phyloP scores from a whole-genome alignment of 1,140 invertebrate genomes.

The Orchesella cincta region DNA sequence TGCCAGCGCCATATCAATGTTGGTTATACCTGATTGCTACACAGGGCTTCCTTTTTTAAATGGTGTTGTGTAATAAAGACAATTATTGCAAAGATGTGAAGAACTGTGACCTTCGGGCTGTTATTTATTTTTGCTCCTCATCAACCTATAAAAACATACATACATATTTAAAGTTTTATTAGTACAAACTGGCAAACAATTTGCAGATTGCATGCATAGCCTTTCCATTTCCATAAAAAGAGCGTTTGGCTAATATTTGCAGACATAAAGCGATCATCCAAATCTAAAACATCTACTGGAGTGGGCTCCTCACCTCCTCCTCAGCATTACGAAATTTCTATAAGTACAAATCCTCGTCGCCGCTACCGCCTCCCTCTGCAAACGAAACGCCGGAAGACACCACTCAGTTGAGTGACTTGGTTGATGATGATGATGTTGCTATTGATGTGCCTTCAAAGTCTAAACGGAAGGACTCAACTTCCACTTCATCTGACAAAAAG shows the following conservation, averaged over 20 bases:
- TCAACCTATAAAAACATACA: neutral
- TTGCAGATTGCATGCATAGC: too few species aligned
- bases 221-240: neutral
- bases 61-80: neutral
- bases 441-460: neutral
- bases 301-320: neutral
- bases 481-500: neutral
- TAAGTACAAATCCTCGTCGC: too few species aligned
- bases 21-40: too few species aligned
- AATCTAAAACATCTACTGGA: neutral
- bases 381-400: too few species aligned
- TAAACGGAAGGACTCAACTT: neutral
- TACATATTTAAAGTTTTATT: too few species aligned
- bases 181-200: too few species aligned
- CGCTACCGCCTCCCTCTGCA: neutral
- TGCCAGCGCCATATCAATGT: too few species aligned
- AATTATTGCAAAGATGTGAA: neutral
- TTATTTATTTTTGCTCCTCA: slow-evolving; percentile 5
- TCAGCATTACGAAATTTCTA: neutral
- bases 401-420: too few species aligned
- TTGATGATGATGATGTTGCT: neutral
- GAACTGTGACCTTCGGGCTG: neutral
- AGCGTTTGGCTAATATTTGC: neutral
- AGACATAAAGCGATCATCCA: slow-evolving; percentile 9
- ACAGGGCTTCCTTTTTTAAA: too few species aligned